Evolutionary conservation across 2,797 vertebrate genomes (phyloP), one percentile per base, ranked within the genome.

Genomic region (Sylvilagus floridanus): DNA sequence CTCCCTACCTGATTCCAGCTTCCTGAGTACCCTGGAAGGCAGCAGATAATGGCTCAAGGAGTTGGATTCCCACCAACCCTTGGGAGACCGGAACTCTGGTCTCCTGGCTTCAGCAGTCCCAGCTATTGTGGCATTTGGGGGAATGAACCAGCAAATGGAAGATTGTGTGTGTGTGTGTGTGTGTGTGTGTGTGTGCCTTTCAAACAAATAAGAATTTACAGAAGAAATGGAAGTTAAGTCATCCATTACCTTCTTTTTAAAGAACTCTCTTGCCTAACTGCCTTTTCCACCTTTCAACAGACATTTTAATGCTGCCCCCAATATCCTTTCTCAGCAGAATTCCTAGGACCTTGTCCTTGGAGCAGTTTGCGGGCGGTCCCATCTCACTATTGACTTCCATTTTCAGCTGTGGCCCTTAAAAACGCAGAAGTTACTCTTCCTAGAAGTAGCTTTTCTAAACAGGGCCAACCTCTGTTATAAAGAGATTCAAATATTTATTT

Each of bases 381-480:
- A 54, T 47, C 79, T 90, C 50, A 62, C 54, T 76, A 28, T 69
- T 71, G 92, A 96, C 90, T 96, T 95, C 89, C 90, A 87, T 73
- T 93, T 96, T 96, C 95, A 92, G 63, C 17, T 63, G 17, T 87
- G 52, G 77, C 91, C 76, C 90, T 96, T 95, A 96, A 97, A 97
- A 93, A 65, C 65, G 92, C 76, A 91, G 81, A 95, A 88, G 79
- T 93, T 90, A 72, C 73, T 79, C 75, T 83, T 94, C 78, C 28
- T 63, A 57, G 76, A 92, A 84, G 54, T 79, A 52, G 85, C 54
- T 90, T 96, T 95, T 89, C 76, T 62, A 69, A 84, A 73, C 0
- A 17, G 95, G 82, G 37, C 63, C 90, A 75, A 35, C 30, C 85
- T 63, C 52, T 84, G 1, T 71, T 94, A 62, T 60, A 42, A 10